A percentile compares a stretch with the other conserved stretches of the same genome.
Evolutionary conservation across 2,888 invertebrate species (phyloP).

Genomic region (Erannis defoliaria): DNA sequence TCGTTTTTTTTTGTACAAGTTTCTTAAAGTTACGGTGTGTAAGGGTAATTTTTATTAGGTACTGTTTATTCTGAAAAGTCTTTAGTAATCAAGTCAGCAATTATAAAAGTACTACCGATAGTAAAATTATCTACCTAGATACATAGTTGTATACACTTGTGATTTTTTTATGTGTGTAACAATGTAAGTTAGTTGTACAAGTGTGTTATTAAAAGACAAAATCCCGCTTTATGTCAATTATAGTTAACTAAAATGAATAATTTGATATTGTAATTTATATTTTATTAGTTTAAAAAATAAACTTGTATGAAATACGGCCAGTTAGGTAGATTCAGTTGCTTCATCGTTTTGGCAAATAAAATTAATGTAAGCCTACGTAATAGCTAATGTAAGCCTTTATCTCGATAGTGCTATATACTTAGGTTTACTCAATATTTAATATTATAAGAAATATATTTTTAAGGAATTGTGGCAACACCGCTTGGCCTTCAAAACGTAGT

Average conservation of each 20-base stretch:
- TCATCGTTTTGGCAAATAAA: slow-evolving; percentile 25
- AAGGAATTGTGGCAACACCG: slow-evolving; percentile 83
- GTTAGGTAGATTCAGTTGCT: slow-evolving; percentile 50
- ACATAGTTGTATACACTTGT: slow-evolving; percentile 25
- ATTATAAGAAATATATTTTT: slow-evolving; percentile 36
- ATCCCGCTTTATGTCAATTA: slow-evolving; percentile 85
- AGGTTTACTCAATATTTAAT: slow-evolving; percentile 1
- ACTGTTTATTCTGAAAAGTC: background rate
- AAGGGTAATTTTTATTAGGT: background rate
- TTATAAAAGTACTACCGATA: slow-evolving; percentile 25
- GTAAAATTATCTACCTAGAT: slow-evolving; percentile 26
- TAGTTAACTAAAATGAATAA: slow-evolving; percentile 70
- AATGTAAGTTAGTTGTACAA: slow-evolving; percentile 61
- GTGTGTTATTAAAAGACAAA: slow-evolving; percentile 51
- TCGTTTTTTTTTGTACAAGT: background rate
- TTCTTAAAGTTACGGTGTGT: background rate
- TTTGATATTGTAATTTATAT: slow-evolving; percentile 67
- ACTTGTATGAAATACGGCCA: slow-evolving; percentile 57
- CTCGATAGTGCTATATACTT: slow-evolving; percentile 51
- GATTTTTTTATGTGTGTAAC: slow-evolving; percentile 61
- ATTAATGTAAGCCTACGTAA: slow-evolving; percentile 25
- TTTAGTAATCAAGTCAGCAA: slow-evolving; percentile 30
- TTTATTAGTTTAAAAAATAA: slow-evolving; percentile 51
- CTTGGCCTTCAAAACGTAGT: slow-evolving; percentile 85
- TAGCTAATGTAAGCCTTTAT: slow-evolving; percentile 57